Evolutionary conservation across 2,797 vertebrate species (phyloP).

Genomic region (Enteromius treurensis): DNA sequence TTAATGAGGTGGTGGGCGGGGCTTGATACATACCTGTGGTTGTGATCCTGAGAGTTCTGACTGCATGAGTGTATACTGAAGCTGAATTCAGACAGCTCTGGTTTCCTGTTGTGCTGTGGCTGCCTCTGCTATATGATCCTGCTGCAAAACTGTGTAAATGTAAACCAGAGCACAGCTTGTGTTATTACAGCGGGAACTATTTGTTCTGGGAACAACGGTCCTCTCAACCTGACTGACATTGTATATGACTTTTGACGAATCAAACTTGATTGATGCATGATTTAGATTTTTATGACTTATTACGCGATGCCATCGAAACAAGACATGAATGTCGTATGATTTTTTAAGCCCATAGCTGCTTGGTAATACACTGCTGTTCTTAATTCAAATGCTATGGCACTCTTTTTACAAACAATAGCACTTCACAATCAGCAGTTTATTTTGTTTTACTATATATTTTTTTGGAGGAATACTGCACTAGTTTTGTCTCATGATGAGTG

Average conservation of each 20-base stretch:
- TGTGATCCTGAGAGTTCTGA: background rate
- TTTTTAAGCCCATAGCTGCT: background rate
- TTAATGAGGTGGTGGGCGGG: conserved; percentile 11
- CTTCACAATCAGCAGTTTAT: background rate
- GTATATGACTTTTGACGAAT: background rate
- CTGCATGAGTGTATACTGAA: conserved; percentile 9
- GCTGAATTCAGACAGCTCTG: conserved; percentile 23
- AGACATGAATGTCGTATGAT: background rate
- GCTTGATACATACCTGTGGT: background rate
- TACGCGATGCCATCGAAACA: background rate
- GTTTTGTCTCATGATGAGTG: background rate
- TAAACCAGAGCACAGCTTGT: conserved; percentile 50
- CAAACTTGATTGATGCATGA: background rate
- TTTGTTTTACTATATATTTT: background rate
- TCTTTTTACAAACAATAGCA: background rate
- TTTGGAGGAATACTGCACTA: background rate
- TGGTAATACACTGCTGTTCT: background rate
- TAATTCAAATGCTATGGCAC: background rate
- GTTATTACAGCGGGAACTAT: conserved; percentile 65
- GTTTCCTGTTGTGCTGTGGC: conserved; percentile 17
- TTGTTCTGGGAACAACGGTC: conserved; percentile 62
- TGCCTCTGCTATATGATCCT: conserved; percentile 30
- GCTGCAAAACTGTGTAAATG: conserved; percentile 31
- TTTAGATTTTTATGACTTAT: background rate
- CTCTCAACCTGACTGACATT: conserved; percentile 14